Evolutionary conservation across 1,140 invertebrate species (phyloP).

Genomic region (Piezodorus guildinii): DNA sequence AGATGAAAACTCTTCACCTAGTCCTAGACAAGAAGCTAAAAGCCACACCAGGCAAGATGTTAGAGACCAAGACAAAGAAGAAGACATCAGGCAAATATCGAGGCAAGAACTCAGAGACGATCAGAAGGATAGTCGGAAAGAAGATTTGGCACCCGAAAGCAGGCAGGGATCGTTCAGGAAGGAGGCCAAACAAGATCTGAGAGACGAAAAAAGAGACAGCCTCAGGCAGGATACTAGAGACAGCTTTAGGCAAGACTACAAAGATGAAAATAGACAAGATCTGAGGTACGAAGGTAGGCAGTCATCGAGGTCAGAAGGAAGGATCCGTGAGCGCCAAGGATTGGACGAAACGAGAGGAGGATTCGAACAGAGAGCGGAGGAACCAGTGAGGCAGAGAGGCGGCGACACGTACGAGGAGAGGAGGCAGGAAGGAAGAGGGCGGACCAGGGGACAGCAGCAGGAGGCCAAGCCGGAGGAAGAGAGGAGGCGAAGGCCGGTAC

Average conservation of each 20-base stretch:
- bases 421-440: neutral
- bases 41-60: neutral
- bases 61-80: too few species aligned
- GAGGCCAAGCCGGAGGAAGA: neutral
- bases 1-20: neutral
- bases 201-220: neutral
- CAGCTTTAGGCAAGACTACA: neutral
- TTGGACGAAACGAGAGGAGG: neutral
- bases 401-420: neutral
- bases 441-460: neutral
- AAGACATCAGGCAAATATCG: too few species aligned
- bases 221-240: neutral
- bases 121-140: too few species aligned
- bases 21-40: neutral
- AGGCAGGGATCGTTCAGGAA: neutral
- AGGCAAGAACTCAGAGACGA: too few species aligned
- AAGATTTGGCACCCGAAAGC: too few species aligned
- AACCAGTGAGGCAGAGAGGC: neutral
- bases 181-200: neutral
- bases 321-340: neutral
- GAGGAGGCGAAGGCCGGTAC: neutral
- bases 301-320: too few species aligned
- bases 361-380: neutral
- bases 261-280: neutral
- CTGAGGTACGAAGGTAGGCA: neutral